phyloP scores from a whole-genome alignment of 2,797 vertebrate genomes.

The Cyclura pinguis region DNA sequence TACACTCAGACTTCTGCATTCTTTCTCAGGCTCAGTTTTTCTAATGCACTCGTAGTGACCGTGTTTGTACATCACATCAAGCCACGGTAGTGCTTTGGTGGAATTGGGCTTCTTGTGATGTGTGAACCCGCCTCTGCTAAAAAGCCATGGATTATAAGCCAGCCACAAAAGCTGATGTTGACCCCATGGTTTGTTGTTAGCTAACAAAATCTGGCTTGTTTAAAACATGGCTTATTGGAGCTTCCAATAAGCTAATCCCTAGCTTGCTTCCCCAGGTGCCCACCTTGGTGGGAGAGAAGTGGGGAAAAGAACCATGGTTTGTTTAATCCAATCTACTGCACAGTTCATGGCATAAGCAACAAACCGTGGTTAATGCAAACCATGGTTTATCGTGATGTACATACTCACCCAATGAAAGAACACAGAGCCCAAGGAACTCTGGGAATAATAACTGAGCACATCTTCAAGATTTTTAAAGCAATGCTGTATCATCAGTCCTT shows the following conservation, averaged over 20 bases:
- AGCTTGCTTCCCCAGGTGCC: background rate
- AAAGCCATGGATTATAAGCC: background rate
- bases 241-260: background rate
- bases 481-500: background rate
- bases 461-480: background rate
- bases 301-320: background rate
- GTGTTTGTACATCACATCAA: background rate
- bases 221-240: background rate
- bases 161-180: background rate
- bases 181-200: background rate
- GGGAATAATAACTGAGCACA: background rate
- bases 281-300: background rate
- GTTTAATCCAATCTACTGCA: too few species aligned
- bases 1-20: background rate
- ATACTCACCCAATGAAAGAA: too few species aligned
- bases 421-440: background rate
- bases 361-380: too few species aligned
- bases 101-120: background rate
- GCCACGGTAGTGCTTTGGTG: background rate
- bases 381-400: too few species aligned
- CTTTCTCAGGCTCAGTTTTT: background rate
- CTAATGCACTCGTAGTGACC: too few species aligned
- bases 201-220: background rate
- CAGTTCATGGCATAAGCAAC: too few species aligned
- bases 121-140: background rate